Base-by-base conservation (phyloP, 1,140 invertebrate genomes). In the Mizuhopecten yessoensis region DNA sequence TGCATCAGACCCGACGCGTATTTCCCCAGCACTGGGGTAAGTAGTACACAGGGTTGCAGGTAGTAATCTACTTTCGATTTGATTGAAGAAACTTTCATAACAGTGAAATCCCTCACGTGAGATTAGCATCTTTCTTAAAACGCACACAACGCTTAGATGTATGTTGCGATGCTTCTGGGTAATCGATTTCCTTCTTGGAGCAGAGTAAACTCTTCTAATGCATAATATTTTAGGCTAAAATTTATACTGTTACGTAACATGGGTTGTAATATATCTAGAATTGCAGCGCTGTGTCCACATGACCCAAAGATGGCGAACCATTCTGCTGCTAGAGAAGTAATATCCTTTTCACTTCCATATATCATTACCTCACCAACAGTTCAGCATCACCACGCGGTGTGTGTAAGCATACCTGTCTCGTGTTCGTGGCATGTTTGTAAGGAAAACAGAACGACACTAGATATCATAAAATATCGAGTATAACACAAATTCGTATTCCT, bases 21-120 rank as follows among this genome's bases (percentile, higher is more conserved):
- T 39, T 75, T 9, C 9, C n/a, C 15, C 57, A n/a, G 17, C 57
- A 75, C 23, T n/a, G 29, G 3, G 1, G n/a, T 75, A 29, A 75
- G n/a, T 45, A 45, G 42, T 20, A 45, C 42, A 75, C 7, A 23
- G 45, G 17, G 23, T 7, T 3, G 23, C 13, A 57, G 45, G 45
- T 57, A 57, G 23, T 29, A 75, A 29, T 75, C 23, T 75, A 75
- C n/a, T 75, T 75, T 75, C 57, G 57, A 75, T 75, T 75, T 75
- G 57, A 75, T 75, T 75, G 57, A 29, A 75, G 57, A 75, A 75
- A 75, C n/a, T n/a, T 75, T 75, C 57, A 75, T 75, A 75, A n/a
- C n/a, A 29, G 57, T 75, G 57, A 75, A 75, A n/a, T 29, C 57
- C 57, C 23, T n/a, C 23, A 75, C n/a, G 57, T 75, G n/a, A 29